Evolutionary conservation across 2,888 invertebrate species (phyloP), one percentile per base, ranked within the genome.

Genomic region (Acrobasis consociella): DNA sequence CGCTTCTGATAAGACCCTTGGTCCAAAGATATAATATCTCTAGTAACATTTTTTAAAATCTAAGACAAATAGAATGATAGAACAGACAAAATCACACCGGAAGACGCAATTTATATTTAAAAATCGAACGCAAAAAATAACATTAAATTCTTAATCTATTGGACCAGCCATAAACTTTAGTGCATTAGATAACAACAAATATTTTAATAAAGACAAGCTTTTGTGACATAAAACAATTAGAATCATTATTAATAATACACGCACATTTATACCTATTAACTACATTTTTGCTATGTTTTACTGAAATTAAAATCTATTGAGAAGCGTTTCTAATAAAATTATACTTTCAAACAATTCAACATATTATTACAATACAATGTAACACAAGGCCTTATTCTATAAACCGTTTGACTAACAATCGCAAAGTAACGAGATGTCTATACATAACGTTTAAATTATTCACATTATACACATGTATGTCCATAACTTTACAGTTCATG

Each of bases 131-230:
- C n/a, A 53, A 7, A n/a, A 55, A 64, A 60, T n/a, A 52, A 62
- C 16, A 58, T 62, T 39, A 51, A 51, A 42, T 13, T 38, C 16
- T 22, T 49, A 16, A 62, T 50, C 42, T 42, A 51, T 60, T 81
- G 84, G 83, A 72, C 84, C 83, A 84, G 84, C 82, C 84, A 72
- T 58, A 55, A 56, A 49, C 38, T 60, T 64, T 65, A 63, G 66
- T 67, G 69, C 64, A 68, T 65, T 55, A 69, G 72, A 70, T 72
- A 75, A 69, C 64, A 68, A 68, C 62, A 60, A 71, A 67, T 62
- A 60, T 65, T 67, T 63, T 58, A 68, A 67, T 60, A 56, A 64
- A 65, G 69, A 66, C 70, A 75, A 77, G 73, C 73, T 66, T 74
- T 71, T 69, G 72, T 69, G 68, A 73, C 62, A 68, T 65, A 70